Conservation (phyloP, 92 coral and sea anemone genomes). For the Porites divaricata region DNA sequence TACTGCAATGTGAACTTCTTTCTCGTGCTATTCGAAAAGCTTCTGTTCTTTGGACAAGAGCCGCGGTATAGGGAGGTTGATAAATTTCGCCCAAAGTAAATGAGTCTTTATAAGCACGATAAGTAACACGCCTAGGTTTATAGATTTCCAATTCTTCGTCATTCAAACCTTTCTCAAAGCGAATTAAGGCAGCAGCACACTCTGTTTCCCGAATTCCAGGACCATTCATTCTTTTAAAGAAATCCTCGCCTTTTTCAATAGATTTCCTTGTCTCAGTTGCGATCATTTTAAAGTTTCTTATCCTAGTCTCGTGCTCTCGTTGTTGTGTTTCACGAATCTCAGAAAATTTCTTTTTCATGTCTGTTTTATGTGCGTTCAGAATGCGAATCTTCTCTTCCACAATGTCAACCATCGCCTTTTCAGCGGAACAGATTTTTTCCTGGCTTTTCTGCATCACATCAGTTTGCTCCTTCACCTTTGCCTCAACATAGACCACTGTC, state of each 20-base stretch:
- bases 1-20: conserved; percentile 39
- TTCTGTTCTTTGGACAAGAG: too few relatives aligned
- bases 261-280: not conserved
- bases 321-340: not conserved
- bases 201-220: not conserved
- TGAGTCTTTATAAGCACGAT: too few relatives aligned
- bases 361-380: not conserved
- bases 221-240: not conserved
- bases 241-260: not conserved
- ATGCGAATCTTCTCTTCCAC: conserved; percentile 7
- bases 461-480: not conserved
- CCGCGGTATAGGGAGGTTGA: not conserved
- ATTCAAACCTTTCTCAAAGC: not conserved
- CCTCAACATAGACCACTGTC: not conserved
- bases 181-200: not conserved
- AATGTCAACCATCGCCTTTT: not conserved
- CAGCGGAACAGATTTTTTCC: not conserved
- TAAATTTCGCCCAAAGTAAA: too few relatives aligned
- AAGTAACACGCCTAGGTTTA: too few relatives aligned
- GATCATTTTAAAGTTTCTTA: not conserved
- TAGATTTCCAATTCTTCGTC: not conserved
- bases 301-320: not conserved
- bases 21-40: conserved; percentile 28
- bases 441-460: not conserved
- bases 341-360: not conserved